Percentiles rank a stretch among this genome's conserved stretches.
Conservation (phyloP, 2,113 vertebrate genomes). For the Sciurus niger region DNA sequence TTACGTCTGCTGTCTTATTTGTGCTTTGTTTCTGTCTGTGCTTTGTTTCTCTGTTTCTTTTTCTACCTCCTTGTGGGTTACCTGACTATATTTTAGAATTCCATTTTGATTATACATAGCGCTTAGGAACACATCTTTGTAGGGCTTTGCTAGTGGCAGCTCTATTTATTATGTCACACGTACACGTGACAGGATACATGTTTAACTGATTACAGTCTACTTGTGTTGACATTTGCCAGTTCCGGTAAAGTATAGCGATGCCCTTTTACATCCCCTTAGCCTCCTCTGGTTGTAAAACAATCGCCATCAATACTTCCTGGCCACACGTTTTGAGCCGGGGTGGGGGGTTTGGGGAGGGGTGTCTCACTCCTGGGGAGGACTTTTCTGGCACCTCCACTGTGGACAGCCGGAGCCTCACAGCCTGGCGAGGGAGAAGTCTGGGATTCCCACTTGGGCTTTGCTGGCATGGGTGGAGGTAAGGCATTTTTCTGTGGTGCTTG, state of each 20-base stretch:
- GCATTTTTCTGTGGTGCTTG: not conserved
- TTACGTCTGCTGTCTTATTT: not conserved
- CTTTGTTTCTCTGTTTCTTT: not conserved
- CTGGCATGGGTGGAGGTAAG: not conserved
- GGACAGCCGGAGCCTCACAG: not conserved
- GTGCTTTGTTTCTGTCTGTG: not conserved
- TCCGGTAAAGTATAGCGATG: not conserved
- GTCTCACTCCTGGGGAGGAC: not conserved
- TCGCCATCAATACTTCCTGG: slow-evolving; percentile 1
- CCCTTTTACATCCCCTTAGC: not conserved
- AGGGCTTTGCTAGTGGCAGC: not conserved
- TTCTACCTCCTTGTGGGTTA: not conserved
- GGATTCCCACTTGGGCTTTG: not conserved
- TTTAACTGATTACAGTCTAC: not conserved
- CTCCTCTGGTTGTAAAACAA: not conserved
- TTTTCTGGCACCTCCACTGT: not conserved
- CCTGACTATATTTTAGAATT: not conserved
- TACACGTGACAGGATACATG: not conserved
- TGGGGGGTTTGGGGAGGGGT: not conserved
- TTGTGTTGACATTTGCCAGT: not conserved
- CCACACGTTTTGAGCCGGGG: not conserved
- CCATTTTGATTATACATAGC: not conserved
- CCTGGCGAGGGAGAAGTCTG: not conserved
- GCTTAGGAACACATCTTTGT: not conserved
- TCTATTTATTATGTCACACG: not conserved